phyloP scores from a whole-genome alignment of 2,113 vertebrate genomes.

The Oplegnathus fasciatus region DNA sequence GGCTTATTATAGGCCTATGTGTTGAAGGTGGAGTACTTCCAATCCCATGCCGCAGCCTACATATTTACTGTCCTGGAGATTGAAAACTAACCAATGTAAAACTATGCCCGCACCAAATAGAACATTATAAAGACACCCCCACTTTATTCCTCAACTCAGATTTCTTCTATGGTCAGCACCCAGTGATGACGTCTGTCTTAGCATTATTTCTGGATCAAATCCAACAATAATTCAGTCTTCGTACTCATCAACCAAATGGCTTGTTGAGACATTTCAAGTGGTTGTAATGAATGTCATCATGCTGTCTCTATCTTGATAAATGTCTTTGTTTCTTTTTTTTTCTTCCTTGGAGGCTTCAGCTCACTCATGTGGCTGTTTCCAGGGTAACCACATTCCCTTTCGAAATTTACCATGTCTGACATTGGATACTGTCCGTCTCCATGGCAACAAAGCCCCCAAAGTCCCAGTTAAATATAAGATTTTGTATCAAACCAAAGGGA shows the following conservation, averaged over 20 bases:
- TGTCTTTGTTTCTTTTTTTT: constrained; percentile 34
- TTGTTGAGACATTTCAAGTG: constrained; percentile 25
- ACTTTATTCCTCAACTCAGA: neutral
- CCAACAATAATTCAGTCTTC: neutral
- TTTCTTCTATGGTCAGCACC: constrained; percentile 1
- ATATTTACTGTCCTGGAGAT: neutral
- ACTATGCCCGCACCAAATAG: neutral
- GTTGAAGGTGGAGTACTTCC: neutral
- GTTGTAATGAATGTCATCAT: constrained; percentile 21
- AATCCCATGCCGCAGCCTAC: neutral
- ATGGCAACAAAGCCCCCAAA: constrained; percentile 78
- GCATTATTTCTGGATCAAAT: neutral
- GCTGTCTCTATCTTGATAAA: constrained; percentile 28
- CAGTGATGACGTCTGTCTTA: constrained; percentile 3
- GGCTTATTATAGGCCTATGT: neutral
- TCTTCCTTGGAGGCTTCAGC: constrained; percentile 50
- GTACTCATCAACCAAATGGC: constrained; percentile 1
- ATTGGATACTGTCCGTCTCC: constrained; percentile 75
- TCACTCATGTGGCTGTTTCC: constrained; percentile 81
- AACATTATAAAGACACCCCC: neutral
- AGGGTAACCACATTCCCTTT: constrained; percentile 79
- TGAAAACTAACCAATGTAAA: neutral
- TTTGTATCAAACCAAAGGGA: constrained; percentile 39
- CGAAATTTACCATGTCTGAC: constrained; percentile 75
- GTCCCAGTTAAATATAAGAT: constrained; percentile 67